Base-by-base conservation (phyloP, 2,113 vertebrate genomes). In the Bubo bubo region DNA sequence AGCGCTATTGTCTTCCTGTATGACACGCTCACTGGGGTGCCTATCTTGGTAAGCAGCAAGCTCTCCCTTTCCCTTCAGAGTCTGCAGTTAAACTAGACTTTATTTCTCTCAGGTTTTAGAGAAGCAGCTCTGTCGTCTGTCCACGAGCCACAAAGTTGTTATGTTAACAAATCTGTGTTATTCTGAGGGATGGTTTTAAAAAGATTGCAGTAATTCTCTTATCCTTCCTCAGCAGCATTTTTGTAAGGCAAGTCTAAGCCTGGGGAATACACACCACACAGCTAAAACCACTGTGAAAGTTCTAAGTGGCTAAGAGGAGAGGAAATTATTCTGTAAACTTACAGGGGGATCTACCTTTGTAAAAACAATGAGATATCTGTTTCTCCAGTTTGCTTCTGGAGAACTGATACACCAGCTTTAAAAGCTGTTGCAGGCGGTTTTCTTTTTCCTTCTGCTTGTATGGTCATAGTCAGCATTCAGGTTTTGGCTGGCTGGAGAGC, bases 1-100 rank as follows among this genome's bases (percentile, higher is more conserved):
- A 98, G 98, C 14, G 98, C 98, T 74, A 99, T 99, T 89, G 98
- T 99, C 95, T 98, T 99, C 96, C 98, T 99, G 84, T 99, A 99
- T 43, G 98, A 98, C 96, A 98, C 98, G 0, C 98, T 99, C 86
- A 98, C 98, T 26, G 98, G 98, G 90, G 98, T 99, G 63, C 98
- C 98, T 43, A 98, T 98, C 97, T 96, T 99, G 98, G 98, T 99
- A 98, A 98, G 98, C 45, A 96, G 47, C 22, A 6, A 88, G 74
- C 70, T 95, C 32, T 88, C 75, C 23, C 41, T 90, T 73, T 73
- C 86, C 71, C 52, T 23, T 88, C 73, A 56, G 63, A 79, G 49
- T 13, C 50, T 53, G n/a, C 27, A 63, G 28, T 74, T 93, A 60
- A 81, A 80, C 16, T 64, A 80, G 34, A 50, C 83, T 85, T 19